Conservation (phyloP, 2,797 vertebrate genomes). For the Aselliscus stoliczkanus region DNA sequence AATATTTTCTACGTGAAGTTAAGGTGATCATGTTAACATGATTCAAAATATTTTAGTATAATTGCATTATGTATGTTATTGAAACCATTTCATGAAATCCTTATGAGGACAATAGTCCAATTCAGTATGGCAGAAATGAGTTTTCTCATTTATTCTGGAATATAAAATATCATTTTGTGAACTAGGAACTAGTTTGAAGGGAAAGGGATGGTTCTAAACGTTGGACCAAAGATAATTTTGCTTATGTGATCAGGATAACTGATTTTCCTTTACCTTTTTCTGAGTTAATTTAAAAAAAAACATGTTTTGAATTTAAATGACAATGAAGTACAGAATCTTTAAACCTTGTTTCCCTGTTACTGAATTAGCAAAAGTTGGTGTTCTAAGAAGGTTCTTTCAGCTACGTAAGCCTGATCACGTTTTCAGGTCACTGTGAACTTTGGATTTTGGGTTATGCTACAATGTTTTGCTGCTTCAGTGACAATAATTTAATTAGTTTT, state of each 20-base stretch:
- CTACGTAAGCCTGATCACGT: background rate
- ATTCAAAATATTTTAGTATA: background rate
- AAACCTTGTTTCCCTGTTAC: background rate
- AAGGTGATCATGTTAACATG: background rate
- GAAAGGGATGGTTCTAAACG: background rate
- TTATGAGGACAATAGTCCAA: background rate
- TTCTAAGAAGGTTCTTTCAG: background rate
- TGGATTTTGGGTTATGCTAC: background rate
- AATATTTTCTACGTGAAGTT: background rate
- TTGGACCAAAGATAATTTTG: background rate
- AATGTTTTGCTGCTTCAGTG: background rate
- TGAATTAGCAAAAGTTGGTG: background rate
- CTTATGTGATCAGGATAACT: background rate
- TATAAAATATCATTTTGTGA: background rate
- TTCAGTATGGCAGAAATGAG: background rate
- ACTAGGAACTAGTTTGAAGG: background rate
- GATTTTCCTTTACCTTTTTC: background rate
- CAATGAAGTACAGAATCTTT: background rate
- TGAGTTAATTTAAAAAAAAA: background rate
- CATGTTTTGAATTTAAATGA: background rate
- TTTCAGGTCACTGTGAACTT: background rate
- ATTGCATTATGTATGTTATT: slow-evolving; percentile 35
- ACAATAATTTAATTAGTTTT: slow-evolving; percentile 33
- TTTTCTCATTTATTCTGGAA: background rate
- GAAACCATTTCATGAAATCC: background rate